Evolutionary conservation across 2,113 vertebrate genomes (phyloP).

Genomic region (Polypterus senegalus): DNA sequence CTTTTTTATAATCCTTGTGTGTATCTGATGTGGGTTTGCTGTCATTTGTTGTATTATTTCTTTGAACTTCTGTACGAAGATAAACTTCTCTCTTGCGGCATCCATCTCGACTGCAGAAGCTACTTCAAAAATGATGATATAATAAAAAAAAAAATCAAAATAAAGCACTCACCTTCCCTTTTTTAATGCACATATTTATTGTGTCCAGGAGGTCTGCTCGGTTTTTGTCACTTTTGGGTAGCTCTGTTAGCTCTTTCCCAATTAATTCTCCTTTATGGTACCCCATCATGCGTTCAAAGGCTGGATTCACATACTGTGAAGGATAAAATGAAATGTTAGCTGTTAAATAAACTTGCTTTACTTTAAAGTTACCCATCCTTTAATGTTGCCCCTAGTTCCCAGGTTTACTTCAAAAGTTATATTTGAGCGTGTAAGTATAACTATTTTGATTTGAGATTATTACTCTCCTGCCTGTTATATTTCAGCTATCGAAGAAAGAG

Average conservation of each 20-base stretch:
- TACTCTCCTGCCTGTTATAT: no score
- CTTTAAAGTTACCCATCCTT: not conserved
- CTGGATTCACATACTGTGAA: constrained; percentile 86
- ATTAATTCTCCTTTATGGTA: constrained; percentile 81
- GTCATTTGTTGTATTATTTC: no score
- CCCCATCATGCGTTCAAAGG: constrained; percentile 88
- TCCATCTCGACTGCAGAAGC: no score
- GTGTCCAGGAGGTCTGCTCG: constrained; percentile 72
- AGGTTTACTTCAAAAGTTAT: no score
- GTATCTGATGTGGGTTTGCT: no score
- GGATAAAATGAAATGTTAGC: not conserved
- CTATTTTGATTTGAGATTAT: no score
- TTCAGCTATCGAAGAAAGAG: no score
- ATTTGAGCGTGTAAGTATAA: no score
- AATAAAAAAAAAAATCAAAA: constrained; percentile 4
- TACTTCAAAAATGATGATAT: not conserved
- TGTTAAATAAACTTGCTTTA: not conserved
- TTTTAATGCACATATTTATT: constrained; percentile 83
- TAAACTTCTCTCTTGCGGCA: no score
- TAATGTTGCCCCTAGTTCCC: no score
- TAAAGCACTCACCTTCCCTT: constrained; percentile 70
- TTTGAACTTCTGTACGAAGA: no score
- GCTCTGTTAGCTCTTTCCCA: constrained; percentile 78
- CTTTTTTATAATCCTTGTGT: no score
- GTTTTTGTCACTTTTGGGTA: constrained; percentile 84